Base-by-base conservation (phyloP, 1,140 invertebrate species). In the Pseudomyrmex cubaensis region DNA sequence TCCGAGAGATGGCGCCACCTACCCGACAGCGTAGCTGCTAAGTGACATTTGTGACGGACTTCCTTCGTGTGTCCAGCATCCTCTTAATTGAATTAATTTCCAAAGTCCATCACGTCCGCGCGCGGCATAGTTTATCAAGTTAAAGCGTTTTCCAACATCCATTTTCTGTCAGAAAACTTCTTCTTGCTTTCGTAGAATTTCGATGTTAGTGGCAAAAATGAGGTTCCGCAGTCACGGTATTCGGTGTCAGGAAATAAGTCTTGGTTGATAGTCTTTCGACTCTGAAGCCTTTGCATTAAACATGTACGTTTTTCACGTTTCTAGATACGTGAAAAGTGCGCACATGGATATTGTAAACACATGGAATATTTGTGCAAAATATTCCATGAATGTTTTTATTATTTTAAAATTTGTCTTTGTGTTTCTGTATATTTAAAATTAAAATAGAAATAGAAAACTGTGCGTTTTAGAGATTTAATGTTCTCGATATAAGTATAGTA, bases 131-230 rank as follows among this genome's bases (percentile, higher is more conserved):
- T 80, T 80, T 80, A 80, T 80, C 66, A 72, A 72, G 76, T 80
- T 80, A 59, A 80, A 80, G 66, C 76, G 59, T 80, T 80, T 80
- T 80, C 76, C 76, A 50, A 70, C 76, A 80, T 80, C 76, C 76
- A 80, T 80, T 80, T 70, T 80, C 76, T 80, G 76, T 70, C 76
- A 61, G 54, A 48, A 54, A 67, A 80, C 66, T 80, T 72, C 72
- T 62, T 74, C 76, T 80, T 80, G 56, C 76, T 70, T 61, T 56
- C n/a, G 25, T 72, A 54, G 66, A 80, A 80, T 80, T 48, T 80
- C 66, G 22, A 72, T 72, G 76, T 80, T 80, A 70, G 44, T 5
- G 46, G n/a, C 76, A 80, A 80, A 80, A 80, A 80, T 80, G 66
- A 80, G 44, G 4, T 80, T 59, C 12, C 22, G n/a, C 54, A 13